Evolutionary conservation across 2,888 invertebrate genomes (phyloP).

Genomic region (Scaeva pyrastri): DNA sequence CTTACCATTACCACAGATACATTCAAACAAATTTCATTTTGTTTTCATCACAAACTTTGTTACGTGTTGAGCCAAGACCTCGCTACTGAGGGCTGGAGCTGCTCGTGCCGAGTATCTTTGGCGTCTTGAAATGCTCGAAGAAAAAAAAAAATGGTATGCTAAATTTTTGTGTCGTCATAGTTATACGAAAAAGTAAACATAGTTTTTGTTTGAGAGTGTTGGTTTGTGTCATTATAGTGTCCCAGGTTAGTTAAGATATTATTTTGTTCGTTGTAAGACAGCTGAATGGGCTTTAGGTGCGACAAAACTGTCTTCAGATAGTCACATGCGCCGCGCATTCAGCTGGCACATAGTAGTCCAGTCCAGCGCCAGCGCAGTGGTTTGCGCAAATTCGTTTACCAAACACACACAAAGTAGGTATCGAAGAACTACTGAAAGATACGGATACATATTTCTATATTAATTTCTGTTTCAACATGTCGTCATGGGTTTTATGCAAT

Average conservation of each 20-base stretch:
- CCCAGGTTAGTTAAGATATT: conserved; percentile 19
- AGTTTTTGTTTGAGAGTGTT: neutral
- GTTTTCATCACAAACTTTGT: conserved; percentile 15
- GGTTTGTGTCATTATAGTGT: conserved; percentile 14
- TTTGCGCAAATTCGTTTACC: conserved; percentile 60
- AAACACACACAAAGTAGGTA: neutral
- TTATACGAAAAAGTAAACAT: conserved; percentile 60
- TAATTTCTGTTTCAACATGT: conserved; percentile 39
- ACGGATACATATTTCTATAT: neutral
- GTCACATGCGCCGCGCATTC: conserved; percentile 3
- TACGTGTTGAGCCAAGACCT: conserved; percentile 38
- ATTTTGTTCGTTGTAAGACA: conserved; percentile 16
- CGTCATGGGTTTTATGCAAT: conserved; percentile 61
- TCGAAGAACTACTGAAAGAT: conserved; percentile 3
- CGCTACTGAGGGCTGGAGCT: conserved; percentile 26
- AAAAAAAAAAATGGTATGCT: conserved; percentile 23
- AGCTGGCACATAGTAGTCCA: neutral
- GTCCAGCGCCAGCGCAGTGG: neutral
- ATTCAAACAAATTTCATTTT: conserved; percentile 3
- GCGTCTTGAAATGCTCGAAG: neutral
- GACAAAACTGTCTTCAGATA: conserved; percentile 26
- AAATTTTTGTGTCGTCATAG: conserved; percentile 62
- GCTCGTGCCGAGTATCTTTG: conserved; percentile 17
- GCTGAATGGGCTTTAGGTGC: conserved; percentile 20
- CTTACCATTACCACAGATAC: conserved; percentile 56